Evolutionary conservation across 1,140 invertebrate species (phyloP).

Genomic region (Venustaconcha ellipsiformis): DNA sequence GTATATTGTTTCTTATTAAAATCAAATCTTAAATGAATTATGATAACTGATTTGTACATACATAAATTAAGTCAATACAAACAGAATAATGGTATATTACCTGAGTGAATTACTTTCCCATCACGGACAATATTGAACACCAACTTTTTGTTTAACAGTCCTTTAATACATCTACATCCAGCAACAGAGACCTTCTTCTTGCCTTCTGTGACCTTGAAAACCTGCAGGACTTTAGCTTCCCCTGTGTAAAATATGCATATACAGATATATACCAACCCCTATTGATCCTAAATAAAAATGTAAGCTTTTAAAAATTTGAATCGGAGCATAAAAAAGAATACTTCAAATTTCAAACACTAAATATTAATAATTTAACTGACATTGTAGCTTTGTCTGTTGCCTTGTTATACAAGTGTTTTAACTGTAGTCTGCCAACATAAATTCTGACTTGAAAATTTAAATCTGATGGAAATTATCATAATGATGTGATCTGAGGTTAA

Average conservation of each 20-base stretch:
- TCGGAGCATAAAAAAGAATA: too few species aligned
- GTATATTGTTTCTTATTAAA: background rate
- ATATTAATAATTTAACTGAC: too few species aligned
- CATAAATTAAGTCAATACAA: background rate
- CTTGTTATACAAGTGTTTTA: too few species aligned
- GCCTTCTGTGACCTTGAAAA: conserved; percentile 80
- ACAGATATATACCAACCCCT: background rate
- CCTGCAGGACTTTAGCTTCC: conserved; percentile 86
- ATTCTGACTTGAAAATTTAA: too few species aligned
- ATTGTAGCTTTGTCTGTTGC: too few species aligned
- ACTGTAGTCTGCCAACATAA: too few species aligned
- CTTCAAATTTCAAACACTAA: too few species aligned
- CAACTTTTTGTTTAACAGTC: conserved; percentile 78
- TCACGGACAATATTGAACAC: conserved; percentile 79
- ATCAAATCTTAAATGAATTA: background rate
- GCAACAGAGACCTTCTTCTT: conserved; percentile 86
- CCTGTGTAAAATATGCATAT: conserved; percentile 71
- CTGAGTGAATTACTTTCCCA: conserved; percentile 79
- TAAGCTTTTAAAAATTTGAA: too few species aligned
- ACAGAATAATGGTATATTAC: conserved; percentile 68
- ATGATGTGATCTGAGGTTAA: too few species aligned
- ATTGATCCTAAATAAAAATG: background rate
- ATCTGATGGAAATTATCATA: too few species aligned
- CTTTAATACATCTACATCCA: conserved; percentile 87
- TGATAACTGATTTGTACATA: background rate